phyloP scores from a whole-genome alignment of 2,797 vertebrate genomes.

The Pachyuromys duprasi region DNA sequence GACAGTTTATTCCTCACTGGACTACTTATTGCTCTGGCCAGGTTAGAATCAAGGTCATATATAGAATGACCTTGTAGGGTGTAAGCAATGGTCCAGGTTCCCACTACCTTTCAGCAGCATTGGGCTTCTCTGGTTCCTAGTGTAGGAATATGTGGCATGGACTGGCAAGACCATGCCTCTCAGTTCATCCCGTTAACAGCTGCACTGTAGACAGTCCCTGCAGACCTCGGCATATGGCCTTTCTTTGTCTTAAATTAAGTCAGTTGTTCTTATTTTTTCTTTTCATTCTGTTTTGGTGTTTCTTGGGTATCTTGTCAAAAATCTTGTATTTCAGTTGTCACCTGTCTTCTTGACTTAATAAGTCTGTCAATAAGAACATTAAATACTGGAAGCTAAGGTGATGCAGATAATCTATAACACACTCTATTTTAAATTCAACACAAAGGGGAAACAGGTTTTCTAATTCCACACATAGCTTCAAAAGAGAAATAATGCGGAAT shows the following conservation, averaged over 20 bases:
- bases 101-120: neutral
- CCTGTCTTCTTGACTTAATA: neutral
- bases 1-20: neutral
- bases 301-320: slow-evolving; percentile 26
- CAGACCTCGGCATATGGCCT: neutral
- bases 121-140: neutral
- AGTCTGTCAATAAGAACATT: slow-evolving; percentile 30
- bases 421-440: slow-evolving; percentile 2
- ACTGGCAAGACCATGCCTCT: neutral
- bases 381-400: slow-evolving; percentile 10
- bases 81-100: neutral
- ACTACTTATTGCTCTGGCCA: neutral
- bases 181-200: neutral
- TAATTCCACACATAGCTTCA: neutral
- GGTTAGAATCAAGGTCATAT: neutral
- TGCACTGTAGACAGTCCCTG: neutral
- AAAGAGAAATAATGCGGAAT: slow-evolving; percentile 1
- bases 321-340: neutral
- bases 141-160: rapidly evolving
- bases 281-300: neutral
- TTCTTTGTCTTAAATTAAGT: slow-evolving; percentile 12
- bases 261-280: neutral
- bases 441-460: slow-evolving; percentile 5
- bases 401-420: neutral
- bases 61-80: neutral